Evolutionary conservation across 2,113 vertebrate genomes (phyloP), one percentile per base, ranked within the genome.

Genomic region (Sclerurus mexicanus): DNA sequence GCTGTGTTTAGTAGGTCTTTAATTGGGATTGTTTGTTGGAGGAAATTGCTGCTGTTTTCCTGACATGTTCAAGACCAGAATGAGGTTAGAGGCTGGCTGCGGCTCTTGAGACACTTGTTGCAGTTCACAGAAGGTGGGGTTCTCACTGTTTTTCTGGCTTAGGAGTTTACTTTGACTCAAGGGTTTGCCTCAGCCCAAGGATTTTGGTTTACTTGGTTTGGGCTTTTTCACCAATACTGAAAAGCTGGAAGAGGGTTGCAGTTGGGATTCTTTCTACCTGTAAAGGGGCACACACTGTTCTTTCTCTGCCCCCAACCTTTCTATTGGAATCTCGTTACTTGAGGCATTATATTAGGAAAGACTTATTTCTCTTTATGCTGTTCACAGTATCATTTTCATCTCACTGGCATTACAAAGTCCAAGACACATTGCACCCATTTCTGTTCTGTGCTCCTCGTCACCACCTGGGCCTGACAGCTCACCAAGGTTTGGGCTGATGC

Each of bases 371-470:
- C 37, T 53, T 44, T 22, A 5, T n/a, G 18, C 39, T 31, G 6
- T 42, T 78, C 6, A 11, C 28, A 58, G 22, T 25, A 42, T 4
- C 0, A 6, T 27, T 83, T 72, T 75, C 31, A 53, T 69, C 47
- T 77, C 37, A 21, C 6, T 52, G 16, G 7, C 40, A 52, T 22
- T 8, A 72, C 13, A 44, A 73, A 87, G 76, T 50, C 35, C 17
- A 72, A 40, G 22, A 44, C 17, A 10, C 0, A 0, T 33, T 40
- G 33, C 28, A 67, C 4, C 14, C 8, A 5, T 58, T 90, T 71
- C 42, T 72, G 6, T 75, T 74, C 39, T 5, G 3, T 82, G 37
- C 7, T 82, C 7, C 20, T 46, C 60, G 12, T 37, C 12, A 27
- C 50, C 9, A 17, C 9, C 28, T 56, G 37, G 25, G 24, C 37